Base-by-base conservation (phyloP, 2,113 vertebrate genomes). In the Oenanthe melanoleuca region DNA sequence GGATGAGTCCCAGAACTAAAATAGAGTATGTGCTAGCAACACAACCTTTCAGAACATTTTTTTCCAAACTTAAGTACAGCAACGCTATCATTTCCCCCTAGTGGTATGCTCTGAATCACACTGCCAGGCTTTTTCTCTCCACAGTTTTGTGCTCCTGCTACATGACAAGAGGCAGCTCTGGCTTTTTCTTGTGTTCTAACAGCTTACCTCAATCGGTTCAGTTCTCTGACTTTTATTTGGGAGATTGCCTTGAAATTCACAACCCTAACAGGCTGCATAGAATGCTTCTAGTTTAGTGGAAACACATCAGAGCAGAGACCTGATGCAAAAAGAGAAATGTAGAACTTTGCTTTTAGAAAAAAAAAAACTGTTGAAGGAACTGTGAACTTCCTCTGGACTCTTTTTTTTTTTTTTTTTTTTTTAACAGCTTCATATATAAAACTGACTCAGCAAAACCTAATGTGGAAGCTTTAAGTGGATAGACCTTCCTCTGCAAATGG, bases 11-110 rank as follows among this genome's bases (percentile, higher is more conserved):
- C 66, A 50, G 86, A 93, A 93, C 88, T 47, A 93, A 96, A 97
- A 96, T 96, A 97, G 96, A 88, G 56, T 86, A 92, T 97, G 96
- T 85, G 70, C 82, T 89, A 96, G 80, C 70, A 91, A 67, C 47
- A 90, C 80, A 93, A 92, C 45, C 65, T 95, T 94, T 96, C 93
- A 90, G 82, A 88, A 93, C 73, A 60, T 69, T 80, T 94, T 94
- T 95, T 97, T 88, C 79, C 86, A 65, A 71, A 84, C 82, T 71
- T 6, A 67, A 95, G 92, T 78, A 38, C 85, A 73, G 82, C 64
- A 60, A 61, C 3, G 9, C 12, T 89, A 59, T 83, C 84, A 49
- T 73, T 88, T 44, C 74, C 52, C 26, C 14, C 25, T 53, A 44
- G 59, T 78, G 88, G 26, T n/a, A 66, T 78, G 77, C 47, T 92